Evolutionary conservation across 1,140 invertebrate genomes (phyloP).

Genomic region (Camponotus pennsylvanicus): DNA sequence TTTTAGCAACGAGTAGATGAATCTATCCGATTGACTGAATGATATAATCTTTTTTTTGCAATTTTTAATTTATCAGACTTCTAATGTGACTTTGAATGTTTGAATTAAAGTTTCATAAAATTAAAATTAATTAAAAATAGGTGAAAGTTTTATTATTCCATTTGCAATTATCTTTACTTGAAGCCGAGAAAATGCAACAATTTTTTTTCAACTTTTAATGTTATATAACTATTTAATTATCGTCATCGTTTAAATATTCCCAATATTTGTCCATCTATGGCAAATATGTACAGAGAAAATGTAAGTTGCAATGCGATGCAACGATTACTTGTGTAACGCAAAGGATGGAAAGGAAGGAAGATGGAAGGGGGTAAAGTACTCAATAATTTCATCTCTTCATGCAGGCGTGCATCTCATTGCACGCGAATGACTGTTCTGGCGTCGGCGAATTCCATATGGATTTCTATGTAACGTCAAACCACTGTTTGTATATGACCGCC

Average conservation of each 20-base stretch:
- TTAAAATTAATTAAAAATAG: not conserved
- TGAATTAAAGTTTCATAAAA: conserved; percentile 12
- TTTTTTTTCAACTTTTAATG: not conserved
- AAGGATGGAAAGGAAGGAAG: not conserved
- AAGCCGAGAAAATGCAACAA: not conserved
- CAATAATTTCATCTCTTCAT: conserved; percentile 62
- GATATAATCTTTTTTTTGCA: not conserved
- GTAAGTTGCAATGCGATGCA: not conserved
- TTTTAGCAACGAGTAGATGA: not conserved
- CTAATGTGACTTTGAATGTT: not conserved
- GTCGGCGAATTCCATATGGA: conserved; percentile 64
- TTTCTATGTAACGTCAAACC: conserved; percentile 72
- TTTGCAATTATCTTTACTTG: not conserved
- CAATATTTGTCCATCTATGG: not conserved
- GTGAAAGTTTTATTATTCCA: not conserved
- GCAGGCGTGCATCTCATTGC: conserved; percentile 51
- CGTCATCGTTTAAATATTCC: not conserved
- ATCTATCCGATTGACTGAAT: not conserved
- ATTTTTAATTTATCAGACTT: not conserved
- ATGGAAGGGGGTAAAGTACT: conserved; percentile 51
- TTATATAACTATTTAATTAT: not conserved
- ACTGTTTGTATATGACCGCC: conserved; percentile 68
- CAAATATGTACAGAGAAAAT: not conserved
- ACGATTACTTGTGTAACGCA: conserved; percentile 17
- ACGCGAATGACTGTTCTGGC: conserved; percentile 36